Conservation (phyloP, 2,888 invertebrate genomes). For the Ectemnius cavifrons region DNA sequence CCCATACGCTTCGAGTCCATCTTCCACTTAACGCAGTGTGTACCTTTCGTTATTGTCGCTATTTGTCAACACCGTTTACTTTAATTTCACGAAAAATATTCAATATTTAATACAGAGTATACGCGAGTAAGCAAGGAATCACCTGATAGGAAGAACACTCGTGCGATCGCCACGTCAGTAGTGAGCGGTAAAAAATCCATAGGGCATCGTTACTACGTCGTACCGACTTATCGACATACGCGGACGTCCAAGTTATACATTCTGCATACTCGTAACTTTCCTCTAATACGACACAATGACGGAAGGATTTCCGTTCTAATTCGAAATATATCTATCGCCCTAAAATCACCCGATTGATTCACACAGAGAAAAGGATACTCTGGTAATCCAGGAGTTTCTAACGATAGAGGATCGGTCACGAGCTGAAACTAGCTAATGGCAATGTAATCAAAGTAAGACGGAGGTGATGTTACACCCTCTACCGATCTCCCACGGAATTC, state of each 20-base stretch:
- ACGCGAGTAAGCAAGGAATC: no score
- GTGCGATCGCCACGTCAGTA: constrained; percentile 74
- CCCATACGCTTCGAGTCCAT: constrained; percentile 33
- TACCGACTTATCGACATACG: constrained; percentile 49
- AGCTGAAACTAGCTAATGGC: constrained; percentile 29
- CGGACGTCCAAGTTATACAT: no score
- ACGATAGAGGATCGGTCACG: no score
- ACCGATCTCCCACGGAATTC: constrained; percentile 46
- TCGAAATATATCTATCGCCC: no score
- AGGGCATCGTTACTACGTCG: constrained; percentile 68
- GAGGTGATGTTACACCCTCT: constrained; percentile 12
- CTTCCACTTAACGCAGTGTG: constrained; percentile 12
- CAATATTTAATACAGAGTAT: no score
- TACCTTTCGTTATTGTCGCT: background rate
- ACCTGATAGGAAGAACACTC: constrained; percentile 36
- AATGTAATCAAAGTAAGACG: constrained; percentile 60
- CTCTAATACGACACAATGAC: no score
- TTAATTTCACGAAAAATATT: no score
- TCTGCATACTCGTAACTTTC: no score
- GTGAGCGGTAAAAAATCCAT: constrained; percentile 71
- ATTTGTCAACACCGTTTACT: no score
- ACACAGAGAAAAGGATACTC: background rate
- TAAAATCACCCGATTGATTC: no score
- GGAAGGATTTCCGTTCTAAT: no score
- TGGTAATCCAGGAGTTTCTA: background rate